Evolutionary conservation across 2,888 invertebrate species (phyloP).

Genomic region (Drosophila antonietae): DNA sequence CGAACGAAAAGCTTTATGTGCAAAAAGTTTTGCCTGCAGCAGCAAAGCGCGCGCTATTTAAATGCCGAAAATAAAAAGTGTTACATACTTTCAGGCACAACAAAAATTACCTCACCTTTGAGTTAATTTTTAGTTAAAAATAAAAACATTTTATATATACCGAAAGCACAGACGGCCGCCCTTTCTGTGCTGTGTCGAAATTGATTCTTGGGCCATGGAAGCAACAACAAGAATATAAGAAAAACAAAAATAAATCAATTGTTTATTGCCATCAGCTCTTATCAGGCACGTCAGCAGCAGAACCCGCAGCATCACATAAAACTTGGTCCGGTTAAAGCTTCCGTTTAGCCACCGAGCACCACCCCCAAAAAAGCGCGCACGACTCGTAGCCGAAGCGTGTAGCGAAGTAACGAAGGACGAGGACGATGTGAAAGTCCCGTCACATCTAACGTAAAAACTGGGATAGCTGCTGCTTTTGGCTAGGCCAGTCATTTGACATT

Average conservation of each 20-base stretch:
- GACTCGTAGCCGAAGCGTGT: slow-evolving; percentile 60
- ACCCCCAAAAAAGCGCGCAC: slow-evolving; percentile 41
- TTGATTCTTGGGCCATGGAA: slow-evolving; percentile 14
- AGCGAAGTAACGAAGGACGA: slow-evolving; percentile 20
- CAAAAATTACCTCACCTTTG: slow-evolving; percentile 20
- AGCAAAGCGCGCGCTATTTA: slow-evolving; percentile 1
- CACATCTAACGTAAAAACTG: slow-evolving; percentile 73
- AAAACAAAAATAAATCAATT: slow-evolving; percentile 38
- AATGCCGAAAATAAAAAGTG: not conserved
- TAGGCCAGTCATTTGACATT: slow-evolving; percentile 82
- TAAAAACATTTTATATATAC: slow-evolving; percentile 24
- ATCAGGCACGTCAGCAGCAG: slow-evolving; percentile 26
- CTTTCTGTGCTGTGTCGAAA: slow-evolving; percentile 20
- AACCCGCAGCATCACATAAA: slow-evolving; percentile 39
- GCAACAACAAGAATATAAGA: slow-evolving; percentile 14
- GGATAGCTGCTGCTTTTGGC: slow-evolving; percentile 65
- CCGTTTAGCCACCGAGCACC: slow-evolving; percentile 38
- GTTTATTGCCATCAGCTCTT: slow-evolving; percentile 50
- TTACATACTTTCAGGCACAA: slow-evolving; percentile 17
- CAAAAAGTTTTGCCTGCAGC: slow-evolving; percentile 12
- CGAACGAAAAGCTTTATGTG: slow-evolving; percentile 19
- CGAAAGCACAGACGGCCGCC: slow-evolving; percentile 10
- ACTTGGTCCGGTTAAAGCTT: slow-evolving; percentile 75
- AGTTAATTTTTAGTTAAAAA: slow-evolving; percentile 34
- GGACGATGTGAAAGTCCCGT: slow-evolving; percentile 66